Evolutionary conservation across 2,113 vertebrate genomes (phyloP).

Genomic region (Etheostoma spectabile): DNA sequence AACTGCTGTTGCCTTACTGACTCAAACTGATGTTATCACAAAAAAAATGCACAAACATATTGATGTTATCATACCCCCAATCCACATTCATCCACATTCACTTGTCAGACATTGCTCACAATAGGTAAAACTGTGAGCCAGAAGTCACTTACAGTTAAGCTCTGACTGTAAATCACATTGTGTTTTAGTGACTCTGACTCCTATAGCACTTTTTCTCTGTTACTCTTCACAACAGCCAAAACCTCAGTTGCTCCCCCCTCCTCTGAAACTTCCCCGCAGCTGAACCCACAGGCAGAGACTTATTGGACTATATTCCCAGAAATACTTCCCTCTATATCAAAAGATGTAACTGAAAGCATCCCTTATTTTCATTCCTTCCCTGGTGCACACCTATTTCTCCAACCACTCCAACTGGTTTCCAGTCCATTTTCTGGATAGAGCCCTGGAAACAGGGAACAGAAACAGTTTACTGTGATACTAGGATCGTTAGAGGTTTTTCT

Average conservation of each 20-base stretch:
- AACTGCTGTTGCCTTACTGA: background rate
- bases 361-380: conserved; percentile 59
- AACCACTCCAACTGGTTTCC: conserved; percentile 54
- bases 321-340: conserved; percentile 34
- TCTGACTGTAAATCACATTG: conserved; percentile 19
- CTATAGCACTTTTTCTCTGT: conserved; percentile 10
- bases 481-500: conserved; percentile 78
- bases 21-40: conserved; percentile 23
- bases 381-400: conserved; percentile 50
- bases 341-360: conserved; percentile 59
- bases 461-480: conserved; percentile 26
- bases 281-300: conserved; percentile 41
- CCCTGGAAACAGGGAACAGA: conserved; percentile 54
- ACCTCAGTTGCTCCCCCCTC: conserved; percentile 1
- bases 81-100: background rate
- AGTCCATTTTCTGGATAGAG: conserved; percentile 25
- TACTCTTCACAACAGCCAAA: conserved; percentile 24
- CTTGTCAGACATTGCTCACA: conserved; percentile 6
- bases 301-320: conserved; percentile 49
- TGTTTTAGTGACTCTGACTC: conserved; percentile 17
- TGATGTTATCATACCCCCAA: background rate
- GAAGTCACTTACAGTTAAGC: conserved; percentile 19
- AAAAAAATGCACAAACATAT: background rate
- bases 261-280: background rate
- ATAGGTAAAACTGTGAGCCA: background rate